Conservation (phyloP, 1,140 invertebrate species). For the Catajapyx aquilonaris region DNA sequence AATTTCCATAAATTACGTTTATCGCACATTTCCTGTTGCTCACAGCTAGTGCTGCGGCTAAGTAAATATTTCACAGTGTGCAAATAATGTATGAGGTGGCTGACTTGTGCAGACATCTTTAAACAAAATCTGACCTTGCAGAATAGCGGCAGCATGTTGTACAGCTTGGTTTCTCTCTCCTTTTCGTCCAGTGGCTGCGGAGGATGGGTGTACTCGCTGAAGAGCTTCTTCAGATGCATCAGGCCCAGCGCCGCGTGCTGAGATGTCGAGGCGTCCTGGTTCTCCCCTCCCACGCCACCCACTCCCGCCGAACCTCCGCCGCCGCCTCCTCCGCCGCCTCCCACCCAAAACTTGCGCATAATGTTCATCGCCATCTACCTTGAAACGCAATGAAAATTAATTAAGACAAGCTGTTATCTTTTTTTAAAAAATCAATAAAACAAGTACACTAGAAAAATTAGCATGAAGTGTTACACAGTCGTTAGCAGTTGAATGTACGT, state of each 20-base stretch:
- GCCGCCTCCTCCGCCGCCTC: constrained; percentile 4
- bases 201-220: constrained; percentile 80
- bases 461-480: too few species aligned
- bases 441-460: too few species aligned
- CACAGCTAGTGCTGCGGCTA: too few species aligned
- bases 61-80: neutral
- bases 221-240: constrained; percentile 89
- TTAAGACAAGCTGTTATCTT: too few species aligned
- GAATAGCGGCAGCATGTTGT: constrained; percentile 95
- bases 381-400: too few species aligned
- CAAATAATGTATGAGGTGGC: neutral
- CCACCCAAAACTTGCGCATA: constrained; percentile 13
- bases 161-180: constrained; percentile 82
- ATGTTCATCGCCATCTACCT: too few species aligned
- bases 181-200: constrained; percentile 51
- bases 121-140: constrained; percentile 54
- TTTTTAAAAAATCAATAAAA: too few species aligned
- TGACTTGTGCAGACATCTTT: constrained; percentile 2
- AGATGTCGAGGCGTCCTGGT: constrained; percentile 29
- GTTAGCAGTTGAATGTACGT: too few species aligned
- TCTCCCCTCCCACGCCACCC: constrained; percentile 17
- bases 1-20: too few species aligned
- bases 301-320: neutral
- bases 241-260: constrained; percentile 71
- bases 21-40: too few species aligned